These are phyloP conservation scores for Tragopan temminckii DNA, from an alignment of 2,797 vertebrate species.

Conservation along the genomic window DNA sequence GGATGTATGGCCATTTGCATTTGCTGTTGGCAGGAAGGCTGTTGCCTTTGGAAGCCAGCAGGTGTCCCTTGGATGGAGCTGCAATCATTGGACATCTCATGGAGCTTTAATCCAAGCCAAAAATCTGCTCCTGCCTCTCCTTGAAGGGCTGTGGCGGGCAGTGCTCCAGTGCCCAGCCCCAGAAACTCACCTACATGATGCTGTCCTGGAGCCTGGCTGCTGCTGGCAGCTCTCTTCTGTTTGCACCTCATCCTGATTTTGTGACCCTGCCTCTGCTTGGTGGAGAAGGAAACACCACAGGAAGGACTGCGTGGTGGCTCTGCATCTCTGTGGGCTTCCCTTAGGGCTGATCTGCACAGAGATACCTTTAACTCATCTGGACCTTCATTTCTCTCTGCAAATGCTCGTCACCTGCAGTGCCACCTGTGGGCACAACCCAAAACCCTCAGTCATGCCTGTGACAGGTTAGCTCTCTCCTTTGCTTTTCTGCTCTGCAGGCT, in stretches of 20 bases:
- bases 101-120: not conserved
- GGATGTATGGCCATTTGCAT: not conserved
- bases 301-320: not conserved
- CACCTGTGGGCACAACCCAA: not conserved
- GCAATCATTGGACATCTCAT: not conserved
- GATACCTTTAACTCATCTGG: not conserved
- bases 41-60: not conserved
- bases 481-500: not conserved
- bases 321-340: not conserved
- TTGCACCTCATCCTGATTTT: no score
- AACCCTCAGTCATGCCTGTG: not conserved
- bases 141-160: not conserved
- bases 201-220: not conserved
- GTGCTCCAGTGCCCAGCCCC: not conserved
- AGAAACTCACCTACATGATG: not conserved
- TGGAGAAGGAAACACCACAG: not conserved
- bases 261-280: not conserved
- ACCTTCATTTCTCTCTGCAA: not conserved
- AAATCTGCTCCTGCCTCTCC: not conserved
- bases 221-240: not conserved
- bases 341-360: fast-evolving
- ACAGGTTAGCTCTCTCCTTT: not conserved
- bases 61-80: not conserved
- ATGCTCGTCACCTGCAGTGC: not conserved
- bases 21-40: not conserved